Evolutionary conservation across 2,888 invertebrate species (phyloP), one percentile per base, ranked within the genome.

Genomic region (Digitonthophagus gazella): DNA sequence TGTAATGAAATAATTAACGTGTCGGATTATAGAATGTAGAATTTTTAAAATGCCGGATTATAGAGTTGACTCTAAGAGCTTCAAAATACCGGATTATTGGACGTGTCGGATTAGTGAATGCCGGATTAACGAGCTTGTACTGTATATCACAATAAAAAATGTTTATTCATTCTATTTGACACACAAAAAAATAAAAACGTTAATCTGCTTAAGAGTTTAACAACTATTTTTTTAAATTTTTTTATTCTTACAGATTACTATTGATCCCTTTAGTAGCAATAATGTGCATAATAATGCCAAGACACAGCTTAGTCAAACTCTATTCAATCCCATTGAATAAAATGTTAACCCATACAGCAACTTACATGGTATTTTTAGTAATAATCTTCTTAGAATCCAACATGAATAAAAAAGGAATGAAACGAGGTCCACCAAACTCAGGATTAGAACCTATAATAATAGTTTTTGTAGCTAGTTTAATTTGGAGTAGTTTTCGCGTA

Each of bases 251-350:
- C 15, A 80, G 86, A 14, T 77, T 86, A 1, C 54, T 83, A 1
- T 67, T 83, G 67, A 75, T 88, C 2, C 86, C 86, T 0, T 55
- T 85, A 2, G 83, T 87, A 4, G 77, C 81, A 0, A 6, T 85
- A 57, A 82, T 83, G 82, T 78, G 84, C 16, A 68, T 85, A 11
- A 69, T 83, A n/a, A 74, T 80, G 44, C 86, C 86, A 0, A 80
- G 81, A 28, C 85, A 86, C 73, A 74, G 79, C 8, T 77, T 83
- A 66, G 84, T 87, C 15, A 84, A 82, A 70, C 85, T 85, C 77
- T 89, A 86, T 85, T 83, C 84, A 74, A 85, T 90, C 75, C 92
- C 92, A 20, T 84, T 91, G 72, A 91, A 91, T 80, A 90, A 90
- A 82, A 89, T 91, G 83, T 86, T 92, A 75, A 90, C 88, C 66